Base-by-base conservation (phyloP, 2,888 invertebrate species). In the Lamellibrachia satsuma region DNA sequence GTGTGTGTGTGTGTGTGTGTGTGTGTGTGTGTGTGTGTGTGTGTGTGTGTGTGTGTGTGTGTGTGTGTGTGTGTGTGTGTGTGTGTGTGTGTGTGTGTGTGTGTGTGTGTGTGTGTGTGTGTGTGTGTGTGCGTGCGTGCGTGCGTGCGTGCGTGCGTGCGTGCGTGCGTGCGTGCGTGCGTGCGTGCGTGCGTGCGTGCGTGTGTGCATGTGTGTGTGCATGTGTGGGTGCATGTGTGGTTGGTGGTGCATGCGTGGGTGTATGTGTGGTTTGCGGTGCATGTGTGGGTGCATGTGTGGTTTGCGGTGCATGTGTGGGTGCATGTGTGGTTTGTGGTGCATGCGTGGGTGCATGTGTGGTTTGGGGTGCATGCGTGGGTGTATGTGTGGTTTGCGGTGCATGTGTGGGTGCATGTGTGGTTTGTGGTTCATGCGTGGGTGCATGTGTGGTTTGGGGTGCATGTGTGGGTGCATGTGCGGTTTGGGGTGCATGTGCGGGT, bases 151-250 rank as follows among this genome's bases (percentile, higher is more conserved):
- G 39, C 1, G 39, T 1, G 1, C 1, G 39, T 39, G 39, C 1
- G 39, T 0, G 0, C 1, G 0, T 0, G 39, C 0, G 39, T 39
- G 39, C 39, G 1, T 39, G 39, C 1, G 1, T 39, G 39, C 0
- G 39, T 39, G 39, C 39, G 1, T 39, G 39, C 1, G 39, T 39
- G 39, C 22, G 90, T 90, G 90, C 90, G 1, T 90, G 15, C 1
- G 90, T 90, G 90, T 1, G 1, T 90, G 90, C 90, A n/a, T 15
- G 90, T 90, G 15, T 90, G n/a, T 1, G 90, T 90, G 90, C n/a
- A n/a, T 15, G 90, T 90, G 1, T n/a, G 90, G 90, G 90, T 90
- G 90, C n/a, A 90, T 90, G 90, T 90, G 90, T n/a, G 90, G 90
- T 15, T 39, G 0, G 39, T 0, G 39, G 39, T 39, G 39, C 39